phyloP scores from a whole-genome alignment of 2,797 vertebrate genomes.

The Melanotaenia boesemani region DNA sequence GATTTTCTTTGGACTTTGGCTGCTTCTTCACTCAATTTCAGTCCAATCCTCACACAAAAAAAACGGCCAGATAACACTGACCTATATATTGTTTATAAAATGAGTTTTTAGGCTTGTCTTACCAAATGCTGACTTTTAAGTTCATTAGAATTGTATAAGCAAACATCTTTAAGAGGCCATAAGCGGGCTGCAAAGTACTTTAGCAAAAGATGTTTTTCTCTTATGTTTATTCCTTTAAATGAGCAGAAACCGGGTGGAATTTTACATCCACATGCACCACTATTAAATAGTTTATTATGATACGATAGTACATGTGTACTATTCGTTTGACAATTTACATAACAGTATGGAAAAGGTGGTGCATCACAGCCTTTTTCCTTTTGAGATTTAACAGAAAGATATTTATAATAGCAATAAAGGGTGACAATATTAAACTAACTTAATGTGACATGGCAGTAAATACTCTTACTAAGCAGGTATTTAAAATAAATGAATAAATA shows the following conservation, averaged over 20 bases:
- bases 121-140: too few species aligned
- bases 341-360: background rate
- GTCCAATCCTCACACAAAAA: too few species aligned
- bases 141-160: background rate
- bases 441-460: background rate
- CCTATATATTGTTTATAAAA: too few species aligned
- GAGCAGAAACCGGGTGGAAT: too few species aligned
- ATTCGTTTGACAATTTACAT: background rate
- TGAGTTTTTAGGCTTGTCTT: too few species aligned
- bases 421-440: background rate
- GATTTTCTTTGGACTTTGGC: too few species aligned
- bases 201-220: too few species aligned
- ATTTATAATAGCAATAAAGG: background rate
- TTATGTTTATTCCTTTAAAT: too few species aligned
- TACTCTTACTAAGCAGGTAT: background rate
- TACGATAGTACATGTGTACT: background rate
- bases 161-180: background rate
- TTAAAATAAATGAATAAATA: background rate
- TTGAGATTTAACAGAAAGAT: background rate
- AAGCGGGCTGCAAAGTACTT: too few species aligned
- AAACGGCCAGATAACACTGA: too few species aligned
- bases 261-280: too few species aligned
- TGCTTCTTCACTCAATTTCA: too few species aligned
- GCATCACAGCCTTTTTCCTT: background rate
- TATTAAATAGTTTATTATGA: background rate